Conservation (phyloP, 2,113 vertebrate genomes). For the Brachypodius melanocephalos region DNA sequence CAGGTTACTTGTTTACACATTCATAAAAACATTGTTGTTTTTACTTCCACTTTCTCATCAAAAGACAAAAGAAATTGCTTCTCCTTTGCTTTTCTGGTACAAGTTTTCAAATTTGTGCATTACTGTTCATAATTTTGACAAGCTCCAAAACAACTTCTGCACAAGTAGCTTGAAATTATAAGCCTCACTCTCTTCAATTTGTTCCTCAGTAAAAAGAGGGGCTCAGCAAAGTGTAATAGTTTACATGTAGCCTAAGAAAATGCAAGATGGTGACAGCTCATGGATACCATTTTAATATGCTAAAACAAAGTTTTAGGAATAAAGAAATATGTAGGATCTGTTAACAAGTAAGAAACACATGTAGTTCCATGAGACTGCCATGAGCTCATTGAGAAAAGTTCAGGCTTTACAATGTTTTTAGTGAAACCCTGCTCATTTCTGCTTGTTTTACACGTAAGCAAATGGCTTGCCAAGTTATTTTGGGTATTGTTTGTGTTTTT, state of each 20-base stretch:
- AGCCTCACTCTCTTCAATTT: not conserved
- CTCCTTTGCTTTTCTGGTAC: not conserved
- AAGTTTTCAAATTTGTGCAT: not conserved
- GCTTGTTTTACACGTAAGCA: not conserved
- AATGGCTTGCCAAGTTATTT: not conserved
- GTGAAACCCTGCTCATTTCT: not conserved
- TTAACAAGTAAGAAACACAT: not conserved
- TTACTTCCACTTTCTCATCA: not conserved
- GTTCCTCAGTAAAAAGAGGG: not conserved
- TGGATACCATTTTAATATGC: not conserved
- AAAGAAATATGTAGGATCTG: not conserved
- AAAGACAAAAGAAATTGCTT: not conserved
- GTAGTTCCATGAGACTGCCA: not conserved
- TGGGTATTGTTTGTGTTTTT: not conserved
- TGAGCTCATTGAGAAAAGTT: not conserved
- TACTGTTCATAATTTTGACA: not conserved
- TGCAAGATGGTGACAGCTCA: not conserved
- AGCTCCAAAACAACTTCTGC: not conserved
- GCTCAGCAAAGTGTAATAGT: not conserved
- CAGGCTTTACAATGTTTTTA: not conserved
- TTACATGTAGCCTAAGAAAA: not conserved
- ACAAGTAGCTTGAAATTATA: not conserved
- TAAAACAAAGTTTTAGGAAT: not conserved
- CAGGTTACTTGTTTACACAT: not conserved
- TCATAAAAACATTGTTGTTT: not conserved